Evolutionary conservation across 2,888 invertebrate genomes (phyloP).

Genomic region (Trichogramma evanescens): DNA sequence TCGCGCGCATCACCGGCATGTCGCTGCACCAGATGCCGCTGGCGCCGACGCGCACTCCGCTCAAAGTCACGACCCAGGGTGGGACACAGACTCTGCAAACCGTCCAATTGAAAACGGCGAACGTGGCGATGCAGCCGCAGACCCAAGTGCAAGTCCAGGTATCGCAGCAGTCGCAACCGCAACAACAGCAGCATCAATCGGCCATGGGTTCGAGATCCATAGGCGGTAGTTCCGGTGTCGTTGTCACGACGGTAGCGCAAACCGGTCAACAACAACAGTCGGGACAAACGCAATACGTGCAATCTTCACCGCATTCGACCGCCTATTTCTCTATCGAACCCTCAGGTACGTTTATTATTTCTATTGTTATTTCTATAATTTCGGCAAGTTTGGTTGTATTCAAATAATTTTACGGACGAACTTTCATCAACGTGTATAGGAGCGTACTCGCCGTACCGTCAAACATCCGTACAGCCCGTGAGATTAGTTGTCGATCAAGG

Average conservation of each 20-base stretch:
- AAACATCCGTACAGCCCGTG: slow-evolving; percentile 40
- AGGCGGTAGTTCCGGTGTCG: too few relatives aligned
- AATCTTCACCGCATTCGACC: slow-evolving; percentile 35
- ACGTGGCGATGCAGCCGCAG: slow-evolving; percentile 6
- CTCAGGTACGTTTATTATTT: slow-evolving; percentile 30
- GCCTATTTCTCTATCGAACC: slow-evolving; percentile 41
- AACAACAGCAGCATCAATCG: background rate
- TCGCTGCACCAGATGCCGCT: slow-evolving; percentile 41
- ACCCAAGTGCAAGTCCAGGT: slow-evolving; percentile 4
- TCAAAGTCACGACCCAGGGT: slow-evolving; percentile 31
- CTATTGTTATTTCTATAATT: background rate
- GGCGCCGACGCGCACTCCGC: slow-evolving; percentile 33
- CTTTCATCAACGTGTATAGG: slow-evolving; percentile 27
- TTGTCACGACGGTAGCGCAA: slow-evolving; percentile 2
- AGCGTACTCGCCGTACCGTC: slow-evolving; percentile 41
- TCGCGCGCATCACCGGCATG: slow-evolving; percentile 43
- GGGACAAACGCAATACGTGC: slow-evolving; percentile 37
- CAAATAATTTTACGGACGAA: background rate
- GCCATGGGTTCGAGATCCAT: background rate
- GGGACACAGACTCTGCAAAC: slow-evolving; percentile 33
- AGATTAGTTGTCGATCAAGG: slow-evolving; percentile 42
- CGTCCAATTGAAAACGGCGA: slow-evolving; percentile 38
- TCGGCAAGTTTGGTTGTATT: background rate
- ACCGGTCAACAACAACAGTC: slow-evolving; percentile 32
- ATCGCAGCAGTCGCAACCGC: background rate